Base-by-base conservation (phyloP, 2,888 invertebrate species). In the Perizoma affinitatum region DNA sequence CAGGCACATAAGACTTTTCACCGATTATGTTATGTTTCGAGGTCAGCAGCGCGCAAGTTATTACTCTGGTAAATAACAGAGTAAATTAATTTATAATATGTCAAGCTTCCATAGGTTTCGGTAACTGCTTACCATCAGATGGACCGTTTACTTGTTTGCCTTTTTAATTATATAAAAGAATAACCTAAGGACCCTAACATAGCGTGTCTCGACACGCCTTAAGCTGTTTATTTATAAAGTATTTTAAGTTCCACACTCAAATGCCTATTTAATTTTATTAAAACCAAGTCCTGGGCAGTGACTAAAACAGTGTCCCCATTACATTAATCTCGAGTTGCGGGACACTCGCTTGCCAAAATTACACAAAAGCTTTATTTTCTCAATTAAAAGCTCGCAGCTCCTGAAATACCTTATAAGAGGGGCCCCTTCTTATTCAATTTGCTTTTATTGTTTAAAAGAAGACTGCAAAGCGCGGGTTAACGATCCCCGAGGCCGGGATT, bases 381-480 rank as follows among this genome's bases (percentile, higher is more conserved):
- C 76, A 78, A 80, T 80, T 78, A 79, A 77, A 78, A 75, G 66
- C 68, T 65, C 60, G 57, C 68, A 70, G 72, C 68, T 70, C 66
- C 67, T 66, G 67, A 73, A 76, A 77, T 78, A 77, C 74, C 72
- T 75, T 73, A 70, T 71, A 73, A 73, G 71, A 74, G 73, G 74
- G 76, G 68, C 65, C 69, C 72, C 63, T 70, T 75, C 72, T 78
- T 80, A 82, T 82, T 80, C 82, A 82, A 83, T 83, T 83, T 81
- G 76, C 74, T 82, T 83, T 83, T 82, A 81, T 82, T 83, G 80
- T 82, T 81, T 78, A 74, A 80, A 82, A 80, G 81, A 76, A 78
- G 75, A 77, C 75, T 79, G 77, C 78, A 78, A 76, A 79, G 72
- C 75, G 76, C 67, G 72, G 73, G 76, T 79, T 79, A 79, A 80